Base-by-base conservation (phyloP, 2,113 vertebrate genomes). In the Paedocypris sp. region DNA sequence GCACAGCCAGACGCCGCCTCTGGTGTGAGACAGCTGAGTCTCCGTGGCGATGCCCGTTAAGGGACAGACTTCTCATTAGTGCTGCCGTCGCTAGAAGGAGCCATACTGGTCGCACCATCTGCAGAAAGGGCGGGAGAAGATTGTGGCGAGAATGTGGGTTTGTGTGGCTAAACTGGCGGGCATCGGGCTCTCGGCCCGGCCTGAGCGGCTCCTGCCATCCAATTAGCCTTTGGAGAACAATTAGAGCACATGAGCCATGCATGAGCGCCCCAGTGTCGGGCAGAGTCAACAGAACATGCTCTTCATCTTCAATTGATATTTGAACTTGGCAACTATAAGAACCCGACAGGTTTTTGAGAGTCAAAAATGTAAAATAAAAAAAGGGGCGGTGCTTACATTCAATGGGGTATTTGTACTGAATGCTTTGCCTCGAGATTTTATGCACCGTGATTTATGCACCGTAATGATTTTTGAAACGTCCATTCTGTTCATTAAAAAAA, bases 1-100 rank as follows among this genome's bases (percentile, higher is more conserved):
- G 41, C 11, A 19, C 11, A 58, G 53, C 46, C 33, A 29, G 45
- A 28, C 33, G 5, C n/a, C n/a, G n/a, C 46, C 32, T 61, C 10
- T 50, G 23, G 33, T 15, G 16, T 10, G 38, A 42, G 38, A 36
- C 23, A 15, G 48, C 29, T 42, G 15, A 35, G 38, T 26, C 26
- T 63, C 38, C 29, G 41, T 42, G 29, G 19, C 26, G 20, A 19
- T 18, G 46, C 35, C 36, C 31, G 38, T 42, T 29, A 39, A 62
- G 18, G 39, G 60, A 32, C 26, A 50, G 28, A 26, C 13, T 39
- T 38, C 64, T 46, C 36, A 66, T 66, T 60, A 60, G 56, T 39
- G n/a, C 28, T 52, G 26, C 39, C 29, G 26, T 39, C 15, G 43
- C 57, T 45, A 51, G 56, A 12, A 22, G 57, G 9, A 38, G 48